Percentiles rank a stretch among this genome's conserved stretches.
These are phyloP conservation scores for Acanthosepion pharaonis DNA, from an alignment of 2,888 invertebrate species.

Conservation along the genomic window DNA sequence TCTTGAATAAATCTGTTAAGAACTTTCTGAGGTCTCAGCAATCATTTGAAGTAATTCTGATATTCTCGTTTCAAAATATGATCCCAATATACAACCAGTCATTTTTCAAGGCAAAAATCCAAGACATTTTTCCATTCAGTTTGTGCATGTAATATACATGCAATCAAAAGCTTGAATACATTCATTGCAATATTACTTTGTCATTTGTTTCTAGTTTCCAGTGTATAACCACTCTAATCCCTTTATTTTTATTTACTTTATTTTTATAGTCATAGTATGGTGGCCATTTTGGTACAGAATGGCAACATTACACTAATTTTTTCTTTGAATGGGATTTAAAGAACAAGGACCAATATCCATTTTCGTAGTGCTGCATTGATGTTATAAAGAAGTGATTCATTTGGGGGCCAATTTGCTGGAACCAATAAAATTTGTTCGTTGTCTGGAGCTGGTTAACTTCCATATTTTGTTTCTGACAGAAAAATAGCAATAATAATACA, in stretches of 20 bases:
- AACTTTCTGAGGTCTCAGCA: too few relatives aligned
- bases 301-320: background rate
- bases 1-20: too few relatives aligned
- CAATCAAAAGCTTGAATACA: too few relatives aligned
- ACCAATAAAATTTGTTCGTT: background rate
- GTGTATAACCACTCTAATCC: background rate
- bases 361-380: background rate
- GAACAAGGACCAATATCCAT: background rate
- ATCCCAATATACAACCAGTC: too few relatives aligned
- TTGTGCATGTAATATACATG: too few relatives aligned
- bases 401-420: background rate
- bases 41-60: too few relatives aligned
- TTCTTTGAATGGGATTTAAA: background rate
- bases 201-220: too few relatives aligned
- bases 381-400: background rate
- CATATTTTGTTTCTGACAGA: background rate
- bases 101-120: too few relatives aligned
- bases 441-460: slow-evolving; percentile 9
- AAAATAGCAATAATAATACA: background rate
- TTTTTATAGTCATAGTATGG: background rate
- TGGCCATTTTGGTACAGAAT: background rate
- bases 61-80: too few relatives aligned
- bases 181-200: too few relatives aligned
- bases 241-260: background rate
- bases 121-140: too few relatives aligned